Base-by-base conservation (phyloP, 2,113 vertebrate genomes). In the Strix aluco region DNA sequence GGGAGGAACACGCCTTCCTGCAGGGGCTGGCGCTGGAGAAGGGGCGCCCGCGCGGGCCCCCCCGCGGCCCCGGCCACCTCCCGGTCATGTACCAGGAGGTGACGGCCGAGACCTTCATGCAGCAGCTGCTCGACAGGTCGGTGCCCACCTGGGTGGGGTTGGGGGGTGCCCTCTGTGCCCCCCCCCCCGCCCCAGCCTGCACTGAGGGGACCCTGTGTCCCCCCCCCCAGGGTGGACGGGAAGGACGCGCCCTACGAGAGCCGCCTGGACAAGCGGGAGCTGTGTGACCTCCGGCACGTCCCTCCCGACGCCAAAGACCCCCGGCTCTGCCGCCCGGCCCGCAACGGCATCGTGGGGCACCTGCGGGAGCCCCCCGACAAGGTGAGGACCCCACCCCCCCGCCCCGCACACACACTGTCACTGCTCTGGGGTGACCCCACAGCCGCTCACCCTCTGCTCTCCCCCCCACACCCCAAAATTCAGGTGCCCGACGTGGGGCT, bases 81-180 rank as follows among this genome's bases (percentile, higher is more conserved):
- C 98, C 98, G 0, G 98, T 99, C 40, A 98, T 99, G 98, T 99
- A 99, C 98, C 97, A 99, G 73, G 98, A 98, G 75, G 98, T 97
- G 36, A 99, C 99, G 15, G 99, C 99, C 0, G 99, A 99, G 94
- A 99, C 98, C 97, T 99, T 99, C 97, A 99, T 99, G 99, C 99
- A 99, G 54, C 99, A 99, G 97, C 98, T 99, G 84, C 98, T 99
- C 2, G 99, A 99, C 98, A 98, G 99, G 99, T 99, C 17, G n/a
- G 94, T 29, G 34, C 70, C 34, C 49, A 0, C 5, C 75, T 5
- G 51, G 58, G 20, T 27, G 44, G 8, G 66, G 30, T 15, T 18
- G 32, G 14, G 2, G 10, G 12, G 18, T 4, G 20, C 42, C 42
- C 42, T 42, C 42, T 22, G 13, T 46, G 44, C 6, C 44, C 44